A percentile compares a stretch with the other conserved stretches of the same genome.
Conservation (phyloP, 1,140 invertebrate genomes). For the Tetranychus cinnabarinus region DNA sequence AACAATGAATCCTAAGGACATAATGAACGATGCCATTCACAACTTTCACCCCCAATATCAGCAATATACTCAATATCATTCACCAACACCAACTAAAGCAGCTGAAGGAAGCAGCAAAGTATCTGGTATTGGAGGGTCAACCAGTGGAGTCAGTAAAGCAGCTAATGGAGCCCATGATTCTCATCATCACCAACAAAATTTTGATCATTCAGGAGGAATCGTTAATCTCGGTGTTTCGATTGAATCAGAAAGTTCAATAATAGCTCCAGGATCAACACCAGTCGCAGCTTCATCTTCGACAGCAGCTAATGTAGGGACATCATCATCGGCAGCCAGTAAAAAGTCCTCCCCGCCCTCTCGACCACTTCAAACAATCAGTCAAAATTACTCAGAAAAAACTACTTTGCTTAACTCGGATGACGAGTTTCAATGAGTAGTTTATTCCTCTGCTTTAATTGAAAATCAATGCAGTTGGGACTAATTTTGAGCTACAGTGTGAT, state of each 20-base stretch:
- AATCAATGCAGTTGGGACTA: too few species aligned
- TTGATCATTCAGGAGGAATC: not conserved
- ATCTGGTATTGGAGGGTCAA: not conserved
- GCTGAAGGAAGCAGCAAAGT: conserved; percentile 1
- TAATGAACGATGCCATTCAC: conserved; percentile 99
- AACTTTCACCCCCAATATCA: conserved; percentile 99
- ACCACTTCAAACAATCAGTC: conserved; percentile 9
- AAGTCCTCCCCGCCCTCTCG: not conserved
- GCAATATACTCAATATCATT: conserved; percentile 88
- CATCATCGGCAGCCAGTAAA: not conserved
- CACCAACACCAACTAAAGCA: conserved; percentile 3
- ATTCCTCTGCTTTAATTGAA: too few species aligned
- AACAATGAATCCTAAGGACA: conserved; percentile 99
- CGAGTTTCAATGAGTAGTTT: conserved; percentile 58
- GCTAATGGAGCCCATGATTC: too few species aligned
- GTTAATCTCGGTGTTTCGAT: not conserved
- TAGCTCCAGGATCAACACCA: too few species aligned
- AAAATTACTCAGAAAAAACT: conserved; percentile 75
- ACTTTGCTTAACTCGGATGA: conserved; percentile 87
- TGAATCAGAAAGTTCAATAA: not conserved
- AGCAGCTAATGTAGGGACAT: too few species aligned
- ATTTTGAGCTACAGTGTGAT: too few species aligned
- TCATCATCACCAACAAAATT: too few species aligned
- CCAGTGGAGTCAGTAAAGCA: not conserved
- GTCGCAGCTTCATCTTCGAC: too few species aligned